Evolutionary conservation across 2,797 vertebrate genomes (phyloP), one percentile per base, ranked within the genome.

Genomic region (Dicrostonyx torquatus): DNA sequence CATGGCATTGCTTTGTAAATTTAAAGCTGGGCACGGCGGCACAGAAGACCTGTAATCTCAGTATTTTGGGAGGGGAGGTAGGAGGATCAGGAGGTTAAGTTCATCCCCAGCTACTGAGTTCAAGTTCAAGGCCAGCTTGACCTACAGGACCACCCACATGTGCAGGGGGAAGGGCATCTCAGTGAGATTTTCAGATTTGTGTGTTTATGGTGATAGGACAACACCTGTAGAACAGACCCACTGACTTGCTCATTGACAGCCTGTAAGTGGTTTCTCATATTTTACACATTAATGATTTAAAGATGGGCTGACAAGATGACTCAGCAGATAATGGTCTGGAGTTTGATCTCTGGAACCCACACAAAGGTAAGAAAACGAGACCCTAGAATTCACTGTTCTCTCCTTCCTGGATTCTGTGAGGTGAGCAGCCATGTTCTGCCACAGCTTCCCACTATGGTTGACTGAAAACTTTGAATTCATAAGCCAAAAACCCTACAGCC

Each of bases 1-100:
- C 26, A 50, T 1, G 40, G 26, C 53, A 29, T 77, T 45, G 4
- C 55, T 82, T 96, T 95, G 17, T 73, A 37, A 96, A 94, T 60
- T 66, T 80, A 87, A 91, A 10, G 84, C 68, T 73, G 24, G 3
- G 24, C 26, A 29, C 0, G 0, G n/a, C 1, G 15, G n/a, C 8
- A 53, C n/a, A 55, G 66, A 68, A 55, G 66, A 68, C 3, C 68
- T 72, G 24, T 55, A 53, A 73, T 40, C 26, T 3, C 34, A 73
- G 68, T 24, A 40, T 14, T 40, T 10, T 70, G 66, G n/a, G 24
- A 37, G 48, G 29, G 5, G 48, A 86, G 48, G 24, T 17, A 18
- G n/a, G n/a, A 40, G 22, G 48, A 55, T 12, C 68, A 73, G 60
- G 17, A 83, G 40, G 29, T 43, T 20, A 62, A 62, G 1, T 43